phyloP scores from a whole-genome alignment of 2,113 vertebrate genomes.

The Beaufortia kweichowensis region DNA sequence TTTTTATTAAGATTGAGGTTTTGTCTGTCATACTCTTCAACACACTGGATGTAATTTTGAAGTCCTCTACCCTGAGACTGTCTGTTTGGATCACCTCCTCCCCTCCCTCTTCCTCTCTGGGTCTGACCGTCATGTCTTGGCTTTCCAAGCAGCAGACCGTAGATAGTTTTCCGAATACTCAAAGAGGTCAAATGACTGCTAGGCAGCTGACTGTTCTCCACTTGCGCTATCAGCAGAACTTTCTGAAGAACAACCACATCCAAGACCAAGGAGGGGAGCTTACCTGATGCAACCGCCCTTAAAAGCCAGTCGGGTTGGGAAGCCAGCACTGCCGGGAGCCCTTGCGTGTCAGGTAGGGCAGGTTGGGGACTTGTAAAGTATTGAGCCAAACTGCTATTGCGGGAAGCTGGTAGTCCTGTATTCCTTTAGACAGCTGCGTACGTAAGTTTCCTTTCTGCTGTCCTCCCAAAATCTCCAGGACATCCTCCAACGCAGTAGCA shows the following conservation, averaged over 20 bases:
- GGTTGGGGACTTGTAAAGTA: slow-evolving; percentile 73
- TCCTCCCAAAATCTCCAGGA: slow-evolving; percentile 66
- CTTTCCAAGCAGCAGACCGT: slow-evolving; percentile 73
- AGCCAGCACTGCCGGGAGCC: slow-evolving; percentile 50
- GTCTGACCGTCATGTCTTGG: neutral
- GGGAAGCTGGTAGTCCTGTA: slow-evolving; percentile 82
- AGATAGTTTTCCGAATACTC: slow-evolving; percentile 82
- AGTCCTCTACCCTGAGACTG: slow-evolving; percentile 8
- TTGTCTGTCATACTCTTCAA: slow-evolving; percentile 82
- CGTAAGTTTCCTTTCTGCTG: slow-evolving; percentile 59
- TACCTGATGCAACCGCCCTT: slow-evolving; percentile 67
- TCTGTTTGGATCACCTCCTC: neutral
- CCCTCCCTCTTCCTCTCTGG: slow-evolving; percentile 45
- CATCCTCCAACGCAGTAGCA: slow-evolving; percentile 69
- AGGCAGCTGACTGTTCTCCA: slow-evolving; percentile 82
- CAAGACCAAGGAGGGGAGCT: slow-evolving; percentile 75
- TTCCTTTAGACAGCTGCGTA: slow-evolving; percentile 68
- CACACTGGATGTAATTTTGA: neutral
- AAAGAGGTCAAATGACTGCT: slow-evolving; percentile 78
- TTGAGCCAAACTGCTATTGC: slow-evolving; percentile 69
- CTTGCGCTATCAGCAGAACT: slow-evolving; percentile 83
- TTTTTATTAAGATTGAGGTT: slow-evolving; percentile 78
- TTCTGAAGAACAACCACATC: slow-evolving; percentile 79
- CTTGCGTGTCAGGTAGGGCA: slow-evolving; percentile 49
- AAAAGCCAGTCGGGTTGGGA: slow-evolving; percentile 76